Evolutionary conservation across 2,797 vertebrate species (phyloP).

Genomic region (Eulemur mongoz): DNA sequence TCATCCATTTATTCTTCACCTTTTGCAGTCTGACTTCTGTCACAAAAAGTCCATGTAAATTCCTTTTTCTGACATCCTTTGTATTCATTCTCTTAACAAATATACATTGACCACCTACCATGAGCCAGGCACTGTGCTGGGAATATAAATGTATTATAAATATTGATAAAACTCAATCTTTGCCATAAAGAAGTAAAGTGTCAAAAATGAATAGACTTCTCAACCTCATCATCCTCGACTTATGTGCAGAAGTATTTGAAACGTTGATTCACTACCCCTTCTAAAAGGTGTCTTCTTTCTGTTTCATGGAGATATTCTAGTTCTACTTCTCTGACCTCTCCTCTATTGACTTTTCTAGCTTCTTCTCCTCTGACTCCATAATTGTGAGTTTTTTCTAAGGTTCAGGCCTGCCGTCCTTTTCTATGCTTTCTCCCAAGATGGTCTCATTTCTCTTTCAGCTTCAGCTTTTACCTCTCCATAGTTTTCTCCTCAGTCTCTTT

Average conservation of each 20-base stretch:
- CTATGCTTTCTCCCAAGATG: neutral
- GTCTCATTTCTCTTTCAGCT: neutral
- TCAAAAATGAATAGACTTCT: conserved; percentile 2
- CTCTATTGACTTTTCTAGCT: neutral
- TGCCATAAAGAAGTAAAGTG: conserved; percentile 18
- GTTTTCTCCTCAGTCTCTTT: neutral
- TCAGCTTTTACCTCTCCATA: neutral
- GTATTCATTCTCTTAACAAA: neutral
- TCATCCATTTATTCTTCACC: neutral
- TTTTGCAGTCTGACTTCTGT: neutral
- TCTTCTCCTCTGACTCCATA: neutral
- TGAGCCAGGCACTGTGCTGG: neutral
- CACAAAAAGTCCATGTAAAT: neutral
- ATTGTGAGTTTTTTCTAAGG: neutral
- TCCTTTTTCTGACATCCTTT: neutral
- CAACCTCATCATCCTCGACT: neutral
- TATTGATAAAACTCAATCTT: conserved; percentile 4
- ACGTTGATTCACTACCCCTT: neutral
- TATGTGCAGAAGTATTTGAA: conserved; percentile 10
- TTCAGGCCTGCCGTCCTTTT: neutral
- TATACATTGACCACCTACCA: neutral
- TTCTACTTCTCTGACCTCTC: neutral
- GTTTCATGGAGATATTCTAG: neutral
- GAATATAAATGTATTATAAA: neutral
- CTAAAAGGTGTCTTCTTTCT: neutral